These are phyloP conservation scores for Corythornis madagascariensis DNA, from an alignment of 2,113 vertebrate species.

Conservation along the genomic window DNA sequence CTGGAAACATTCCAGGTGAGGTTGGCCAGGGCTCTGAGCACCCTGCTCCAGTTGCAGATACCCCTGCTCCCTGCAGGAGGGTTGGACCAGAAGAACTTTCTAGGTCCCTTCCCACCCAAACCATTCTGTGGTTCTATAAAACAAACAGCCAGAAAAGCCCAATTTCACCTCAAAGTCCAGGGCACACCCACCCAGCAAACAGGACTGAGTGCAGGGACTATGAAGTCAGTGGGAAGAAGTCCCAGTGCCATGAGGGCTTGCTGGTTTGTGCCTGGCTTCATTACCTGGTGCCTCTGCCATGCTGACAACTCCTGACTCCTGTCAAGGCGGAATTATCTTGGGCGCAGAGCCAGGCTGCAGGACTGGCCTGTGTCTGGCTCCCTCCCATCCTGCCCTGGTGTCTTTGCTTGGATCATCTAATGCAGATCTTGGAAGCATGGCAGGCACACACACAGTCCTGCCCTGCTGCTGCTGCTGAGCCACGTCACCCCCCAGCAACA, in stretches of 20 bases:
- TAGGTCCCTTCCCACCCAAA: neutral
- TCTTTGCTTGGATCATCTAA: neutral
- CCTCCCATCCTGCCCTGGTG: neutral
- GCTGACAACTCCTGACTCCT: neutral
- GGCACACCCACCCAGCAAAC: fast-evolving
- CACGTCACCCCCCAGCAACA: neutral
- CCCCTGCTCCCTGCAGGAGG: neutral
- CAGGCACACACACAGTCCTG: neutral
- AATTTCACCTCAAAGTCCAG: neutral
- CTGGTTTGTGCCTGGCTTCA: fast-evolving
- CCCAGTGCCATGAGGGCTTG: neutral
- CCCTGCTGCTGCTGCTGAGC: neutral
- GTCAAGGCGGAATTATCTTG: neutral
- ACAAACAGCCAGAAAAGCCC: neutral
- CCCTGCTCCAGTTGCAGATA: neutral
- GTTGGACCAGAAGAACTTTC: neutral
- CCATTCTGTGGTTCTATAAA: neutral
- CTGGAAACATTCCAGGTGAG: neutral
- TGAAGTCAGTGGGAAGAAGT: neutral
- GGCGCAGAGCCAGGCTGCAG: neutral
- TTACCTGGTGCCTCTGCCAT: neutral
- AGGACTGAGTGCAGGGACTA: fast-evolving
- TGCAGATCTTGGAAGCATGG: neutral
- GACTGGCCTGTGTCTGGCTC: neutral
- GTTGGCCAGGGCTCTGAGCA: neutral